Percentiles rank a stretch among this genome's conserved stretches.
Evolutionary conservation across 2,888 invertebrate genomes (phyloP).

Genomic region (Halictus ligatus): DNA sequence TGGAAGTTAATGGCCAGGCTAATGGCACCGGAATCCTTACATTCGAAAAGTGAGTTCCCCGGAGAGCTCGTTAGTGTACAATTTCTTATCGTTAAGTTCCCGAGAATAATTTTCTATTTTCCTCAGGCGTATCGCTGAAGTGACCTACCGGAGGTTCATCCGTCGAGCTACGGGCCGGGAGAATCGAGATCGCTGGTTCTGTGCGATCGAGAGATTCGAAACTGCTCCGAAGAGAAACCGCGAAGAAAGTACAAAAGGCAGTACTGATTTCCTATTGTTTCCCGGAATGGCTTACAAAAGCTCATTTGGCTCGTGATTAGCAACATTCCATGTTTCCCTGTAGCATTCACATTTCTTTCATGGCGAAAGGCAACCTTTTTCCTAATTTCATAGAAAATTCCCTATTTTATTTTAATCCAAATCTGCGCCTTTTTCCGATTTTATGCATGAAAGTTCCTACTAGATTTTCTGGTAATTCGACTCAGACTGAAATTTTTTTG

Average conservation of each 20-base stretch:
- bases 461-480: too few relatives aligned
- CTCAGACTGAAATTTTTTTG: neutral
- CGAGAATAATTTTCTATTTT: neutral
- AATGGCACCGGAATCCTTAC: neutral
- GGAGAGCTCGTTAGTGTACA: neutral
- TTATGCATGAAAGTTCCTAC: too few relatives aligned
- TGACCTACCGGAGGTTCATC: neutral
- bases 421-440: too few relatives aligned
- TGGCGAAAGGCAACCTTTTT: too few relatives aligned
- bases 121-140: neutral
- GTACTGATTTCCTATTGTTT: conserved; percentile 60
- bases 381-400: too few relatives aligned
- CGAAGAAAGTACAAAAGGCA: conserved; percentile 55
- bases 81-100: neutral
- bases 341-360: too few relatives aligned
- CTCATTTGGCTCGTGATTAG: conserved; percentile 20
- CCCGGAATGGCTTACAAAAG: conserved; percentile 4
- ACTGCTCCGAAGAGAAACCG: conserved; percentile 43
- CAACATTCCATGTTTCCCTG: neutral
- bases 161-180: neutral
- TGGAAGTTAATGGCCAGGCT: neutral
- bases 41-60: neutral
- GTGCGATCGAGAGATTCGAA: conserved; percentile 39
- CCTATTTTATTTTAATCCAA: too few relatives aligned
- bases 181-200: neutral